These are phyloP conservation scores for Porites rus DNA, from an alignment of 92 coral and sea anemone species.

Conservation along the genomic window DNA sequence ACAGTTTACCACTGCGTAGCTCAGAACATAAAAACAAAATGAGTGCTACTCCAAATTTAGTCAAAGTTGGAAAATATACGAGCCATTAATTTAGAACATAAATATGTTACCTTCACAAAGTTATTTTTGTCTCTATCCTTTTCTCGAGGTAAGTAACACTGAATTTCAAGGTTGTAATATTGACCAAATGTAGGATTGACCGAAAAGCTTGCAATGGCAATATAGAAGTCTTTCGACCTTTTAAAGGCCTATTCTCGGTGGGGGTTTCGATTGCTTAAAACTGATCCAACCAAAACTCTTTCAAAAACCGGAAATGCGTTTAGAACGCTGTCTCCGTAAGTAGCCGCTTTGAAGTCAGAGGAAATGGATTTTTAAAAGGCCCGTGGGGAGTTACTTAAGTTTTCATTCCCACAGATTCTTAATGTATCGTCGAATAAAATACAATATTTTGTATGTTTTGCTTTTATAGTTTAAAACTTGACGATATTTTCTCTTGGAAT, in stretches of 20 bases:
- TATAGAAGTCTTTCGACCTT: conserved; percentile 1
- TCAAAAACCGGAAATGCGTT: conserved; percentile 40
- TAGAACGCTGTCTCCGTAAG: conserved; percentile 9
- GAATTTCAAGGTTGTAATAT: not conserved
- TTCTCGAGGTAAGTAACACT: not conserved
- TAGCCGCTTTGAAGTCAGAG: not conserved
- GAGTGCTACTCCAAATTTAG: not conserved
- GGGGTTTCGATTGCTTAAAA: conserved; percentile 41
- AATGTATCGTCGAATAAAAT: too few relatives aligned
- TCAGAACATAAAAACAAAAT: too few relatives aligned
- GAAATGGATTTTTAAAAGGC: not conserved
- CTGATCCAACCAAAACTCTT: conserved; percentile 4
- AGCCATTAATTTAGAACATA: not conserved
- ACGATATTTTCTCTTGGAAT: too few relatives aligned
- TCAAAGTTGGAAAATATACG: not conserved
- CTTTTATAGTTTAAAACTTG: too few relatives aligned
- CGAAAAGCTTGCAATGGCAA: conserved; percentile 3
- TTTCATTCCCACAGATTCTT: not conserved
- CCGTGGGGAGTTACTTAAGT: not conserved
- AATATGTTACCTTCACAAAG: conserved; percentile 9
- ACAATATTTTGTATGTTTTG: too few relatives aligned
- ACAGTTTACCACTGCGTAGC: too few relatives aligned
- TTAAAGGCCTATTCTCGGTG: not conserved
- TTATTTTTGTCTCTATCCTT: not conserved
- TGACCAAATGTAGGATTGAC: not conserved